phyloP scores from a whole-genome alignment of 2,888 invertebrate species.

The Cataglyphis livida region DNA sequence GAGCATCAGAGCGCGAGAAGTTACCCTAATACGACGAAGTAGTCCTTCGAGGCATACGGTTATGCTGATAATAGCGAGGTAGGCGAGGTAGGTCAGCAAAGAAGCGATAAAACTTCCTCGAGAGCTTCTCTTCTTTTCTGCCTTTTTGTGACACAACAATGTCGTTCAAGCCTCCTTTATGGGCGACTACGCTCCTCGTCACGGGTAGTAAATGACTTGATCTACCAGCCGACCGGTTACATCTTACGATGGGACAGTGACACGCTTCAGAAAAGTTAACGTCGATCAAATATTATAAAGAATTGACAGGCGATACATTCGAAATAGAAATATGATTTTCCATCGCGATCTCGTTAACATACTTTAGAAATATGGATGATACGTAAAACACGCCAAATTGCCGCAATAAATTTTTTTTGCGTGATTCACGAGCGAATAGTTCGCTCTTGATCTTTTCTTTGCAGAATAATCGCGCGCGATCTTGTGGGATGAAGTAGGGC shows the following conservation, averaged over 20 bases:
- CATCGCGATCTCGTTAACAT: conserved; percentile 3
- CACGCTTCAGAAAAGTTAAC: conserved; percentile 61
- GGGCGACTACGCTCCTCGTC: conserved; percentile 69
- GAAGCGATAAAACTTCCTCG: conserved; percentile 76
- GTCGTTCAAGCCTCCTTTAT: conserved; percentile 73
- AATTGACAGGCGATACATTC: conserved; percentile 27
- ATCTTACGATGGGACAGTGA: conserved; percentile 56
- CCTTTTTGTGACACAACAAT: conserved; percentile 73
- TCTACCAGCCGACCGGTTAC: conserved; percentile 58
- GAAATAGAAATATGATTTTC: neutral
- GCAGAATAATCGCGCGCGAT: conserved; percentile 23
- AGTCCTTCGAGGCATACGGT: conserved; percentile 63
- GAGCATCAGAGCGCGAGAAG: conserved; percentile 57
- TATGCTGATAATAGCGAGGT: conserved; percentile 69
- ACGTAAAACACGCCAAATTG: neutral
- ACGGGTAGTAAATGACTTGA: conserved; percentile 72
- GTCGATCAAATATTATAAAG: conserved; percentile 57
- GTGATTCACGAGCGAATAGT: neutral
- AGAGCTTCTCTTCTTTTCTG: conserved; percentile 58
- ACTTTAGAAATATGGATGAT: neutral
- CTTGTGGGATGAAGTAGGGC: conserved; percentile 23
- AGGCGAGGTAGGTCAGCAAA: conserved; percentile 72
- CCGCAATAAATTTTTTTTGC: conserved; percentile 28
- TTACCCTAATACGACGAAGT: conserved; percentile 63
- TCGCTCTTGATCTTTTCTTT: neutral